Evolutionary conservation across 2,888 invertebrate genomes (phyloP).

Genomic region (Gibbula magus): DNA sequence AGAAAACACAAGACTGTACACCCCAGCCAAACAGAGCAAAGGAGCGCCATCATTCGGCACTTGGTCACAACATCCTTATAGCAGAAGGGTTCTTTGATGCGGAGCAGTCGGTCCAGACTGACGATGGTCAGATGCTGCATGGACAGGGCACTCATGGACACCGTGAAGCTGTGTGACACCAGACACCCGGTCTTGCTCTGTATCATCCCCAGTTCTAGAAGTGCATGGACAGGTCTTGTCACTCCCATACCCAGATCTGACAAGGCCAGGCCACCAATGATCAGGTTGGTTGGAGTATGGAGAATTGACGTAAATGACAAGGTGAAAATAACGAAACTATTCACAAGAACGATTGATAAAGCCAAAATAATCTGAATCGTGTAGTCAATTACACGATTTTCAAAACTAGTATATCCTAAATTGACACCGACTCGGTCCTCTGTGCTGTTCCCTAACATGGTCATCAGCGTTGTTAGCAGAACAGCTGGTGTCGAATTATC

Average conservation of each 20-base stretch:
- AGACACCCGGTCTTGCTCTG: neutral
- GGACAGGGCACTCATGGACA: neutral
- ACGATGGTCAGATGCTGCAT: conserved; percentile 20
- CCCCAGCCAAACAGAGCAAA: neutral
- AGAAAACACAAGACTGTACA: neutral
- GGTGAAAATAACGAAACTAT: neutral
- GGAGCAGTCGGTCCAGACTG: conserved; percentile 3
- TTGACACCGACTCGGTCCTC: no score
- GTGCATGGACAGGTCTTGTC: neutral
- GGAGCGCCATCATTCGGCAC: neutral
- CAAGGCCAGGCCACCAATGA: conserved; percentile 1
- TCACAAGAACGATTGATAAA: neutral
- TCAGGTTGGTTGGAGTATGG: conserved; percentile 1
- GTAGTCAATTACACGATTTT: neutral
- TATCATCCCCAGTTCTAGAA: neutral
- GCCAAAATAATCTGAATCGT: neutral
- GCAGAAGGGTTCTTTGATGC: neutral
- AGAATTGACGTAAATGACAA: neutral
- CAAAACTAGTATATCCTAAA: no score
- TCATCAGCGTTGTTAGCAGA: no score
- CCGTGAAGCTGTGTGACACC: neutral
- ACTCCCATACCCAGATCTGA: conserved; percentile 15
- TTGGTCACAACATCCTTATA: neutral
- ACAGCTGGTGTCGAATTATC: no score
- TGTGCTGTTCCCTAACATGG: no score